A percentile compares a stretch with the other conserved stretches of the same genome.
Evolutionary conservation across 2,888 invertebrate genomes (phyloP).

Genomic region (Apodemia zela): DNA sequence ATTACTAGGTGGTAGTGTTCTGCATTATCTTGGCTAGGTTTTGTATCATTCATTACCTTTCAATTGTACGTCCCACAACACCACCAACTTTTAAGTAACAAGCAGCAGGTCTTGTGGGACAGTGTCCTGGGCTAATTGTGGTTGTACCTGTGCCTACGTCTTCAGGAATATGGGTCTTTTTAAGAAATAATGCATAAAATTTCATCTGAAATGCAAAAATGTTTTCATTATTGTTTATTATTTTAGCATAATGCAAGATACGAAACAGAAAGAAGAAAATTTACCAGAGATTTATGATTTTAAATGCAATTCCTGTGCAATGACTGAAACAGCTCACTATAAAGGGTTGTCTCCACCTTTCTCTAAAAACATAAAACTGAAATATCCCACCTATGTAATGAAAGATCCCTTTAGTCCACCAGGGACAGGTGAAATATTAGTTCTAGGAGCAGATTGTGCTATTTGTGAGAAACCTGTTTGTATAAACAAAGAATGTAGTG

Average conservation of each 20-base stretch:
- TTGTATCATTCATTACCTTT: too few species aligned
- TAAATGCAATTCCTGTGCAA: conserved; percentile 82
- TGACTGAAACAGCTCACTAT: conserved; percentile 87
- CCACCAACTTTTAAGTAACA: too few species aligned
- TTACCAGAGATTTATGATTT: conserved; percentile 62
- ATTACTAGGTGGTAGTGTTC: too few species aligned
- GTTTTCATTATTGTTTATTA: conserved; percentile 24
- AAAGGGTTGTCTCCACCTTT: conserved; percentile 88
- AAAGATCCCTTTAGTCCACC: conserved; percentile 91
- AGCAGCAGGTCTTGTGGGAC: too few species aligned
- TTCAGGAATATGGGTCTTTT: too few species aligned
- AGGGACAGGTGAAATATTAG: conserved; percentile 86
- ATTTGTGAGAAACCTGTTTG: conserved; percentile 86
- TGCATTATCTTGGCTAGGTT: too few species aligned
- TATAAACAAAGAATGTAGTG: conserved; percentile 86
- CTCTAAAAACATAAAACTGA: conserved; percentile 82
- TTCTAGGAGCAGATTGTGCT: conserved; percentile 88
- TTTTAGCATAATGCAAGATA: conserved; percentile 56
- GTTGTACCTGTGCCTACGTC: too few species aligned
- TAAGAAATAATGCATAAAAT: too few species aligned
- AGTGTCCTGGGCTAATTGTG: too few species aligned
- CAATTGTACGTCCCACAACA: too few species aligned
- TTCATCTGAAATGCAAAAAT: too few species aligned
- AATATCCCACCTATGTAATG: conserved; percentile 89
- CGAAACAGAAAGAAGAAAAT: conserved; percentile 35